phyloP scores from a whole-genome alignment of 2,797 vertebrate species.

The Diplodus sargus region DNA sequence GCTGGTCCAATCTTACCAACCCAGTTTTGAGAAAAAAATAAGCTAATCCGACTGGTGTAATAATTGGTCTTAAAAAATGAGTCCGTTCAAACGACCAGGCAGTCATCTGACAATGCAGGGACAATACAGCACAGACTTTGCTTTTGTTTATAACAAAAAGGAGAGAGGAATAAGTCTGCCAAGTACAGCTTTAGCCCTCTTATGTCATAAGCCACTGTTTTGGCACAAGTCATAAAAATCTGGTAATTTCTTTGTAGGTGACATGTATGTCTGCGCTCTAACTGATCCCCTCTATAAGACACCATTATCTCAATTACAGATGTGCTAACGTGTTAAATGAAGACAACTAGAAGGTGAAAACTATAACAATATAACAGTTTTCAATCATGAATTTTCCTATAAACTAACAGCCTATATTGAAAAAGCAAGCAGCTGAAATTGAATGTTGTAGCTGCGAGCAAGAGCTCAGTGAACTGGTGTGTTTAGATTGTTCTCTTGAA shows the following conservation, averaged over 20 bases:
- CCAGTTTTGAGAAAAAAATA: too few relatives aligned
- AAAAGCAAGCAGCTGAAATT: background rate
- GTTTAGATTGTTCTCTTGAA: slow-evolving; percentile 28
- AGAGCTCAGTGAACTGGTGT: slow-evolving; percentile 4
- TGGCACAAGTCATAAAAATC: slow-evolving; percentile 29
- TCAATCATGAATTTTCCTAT: background rate
- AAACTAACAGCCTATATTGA: background rate
- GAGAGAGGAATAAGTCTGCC: slow-evolving; percentile 26
- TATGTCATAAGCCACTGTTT: slow-evolving; percentile 47
- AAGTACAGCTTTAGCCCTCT: slow-evolving; percentile 48
- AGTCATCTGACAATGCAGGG: slow-evolving; percentile 27
- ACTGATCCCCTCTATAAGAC: background rate
- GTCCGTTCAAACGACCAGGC: background rate
- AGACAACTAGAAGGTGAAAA: background rate
- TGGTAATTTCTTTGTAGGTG: slow-evolving; percentile 3
- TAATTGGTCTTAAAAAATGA: too few relatives aligned
- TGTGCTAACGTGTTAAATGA: background rate
- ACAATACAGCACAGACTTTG: slow-evolving; percentile 22
- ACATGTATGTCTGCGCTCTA: background rate
- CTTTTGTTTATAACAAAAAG: slow-evolving; percentile 28
- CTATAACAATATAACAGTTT: background rate
- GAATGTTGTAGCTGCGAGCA: background rate
- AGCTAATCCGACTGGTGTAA: too few relatives aligned
- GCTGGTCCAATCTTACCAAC: too few relatives aligned
- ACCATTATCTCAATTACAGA: slow-evolving; percentile 12